Conservation (phyloP, 2,113 vertebrate genomes). For the Amphiprion percula region DNA sequence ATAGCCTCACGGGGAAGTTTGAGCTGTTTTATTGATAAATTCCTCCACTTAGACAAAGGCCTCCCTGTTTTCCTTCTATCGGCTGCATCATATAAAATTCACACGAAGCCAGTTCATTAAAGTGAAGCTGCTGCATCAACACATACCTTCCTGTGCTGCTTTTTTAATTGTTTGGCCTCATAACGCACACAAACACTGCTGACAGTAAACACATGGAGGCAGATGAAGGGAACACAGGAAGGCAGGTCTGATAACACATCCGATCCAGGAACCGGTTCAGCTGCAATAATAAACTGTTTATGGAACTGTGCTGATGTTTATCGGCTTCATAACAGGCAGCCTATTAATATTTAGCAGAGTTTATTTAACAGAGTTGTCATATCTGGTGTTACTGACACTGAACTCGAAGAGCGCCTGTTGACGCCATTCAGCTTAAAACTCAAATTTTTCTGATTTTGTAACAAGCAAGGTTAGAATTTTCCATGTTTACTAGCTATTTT, state of each 20-base stretch:
- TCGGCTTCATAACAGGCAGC: not conserved
- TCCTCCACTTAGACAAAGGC: no score
- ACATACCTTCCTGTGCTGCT: constrained; percentile 8
- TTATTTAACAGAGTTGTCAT: not conserved
- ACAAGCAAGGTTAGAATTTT: no score
- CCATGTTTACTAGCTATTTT: no score
- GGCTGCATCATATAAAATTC: constrained; percentile 30
- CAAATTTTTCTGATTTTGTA: no score
- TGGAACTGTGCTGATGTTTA: constrained; percentile 23
- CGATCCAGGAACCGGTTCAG: constrained; percentile 60
- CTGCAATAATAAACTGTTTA: constrained; percentile 39
- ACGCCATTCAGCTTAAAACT: no score
- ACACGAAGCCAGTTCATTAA: constrained; percentile 56
- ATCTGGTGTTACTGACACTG: not conserved
- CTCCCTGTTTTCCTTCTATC: no score
- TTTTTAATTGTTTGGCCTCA: constrained; percentile 35
- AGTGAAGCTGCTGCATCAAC: constrained; percentile 56
- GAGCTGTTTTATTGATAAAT: no score
- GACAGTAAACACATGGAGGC: constrained; percentile 2
- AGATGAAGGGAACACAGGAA: constrained; percentile 46
- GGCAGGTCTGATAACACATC: constrained; percentile 1
- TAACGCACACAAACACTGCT: constrained; percentile 4
- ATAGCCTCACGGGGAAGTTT: no score
- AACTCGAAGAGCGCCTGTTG: no score
- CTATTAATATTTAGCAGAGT: constrained; percentile 19